Evolutionary conservation across 1,140 invertebrate genomes (phyloP), one percentile per base, ranked within the genome.

Genomic region (Cepaea nemoralis): DNA sequence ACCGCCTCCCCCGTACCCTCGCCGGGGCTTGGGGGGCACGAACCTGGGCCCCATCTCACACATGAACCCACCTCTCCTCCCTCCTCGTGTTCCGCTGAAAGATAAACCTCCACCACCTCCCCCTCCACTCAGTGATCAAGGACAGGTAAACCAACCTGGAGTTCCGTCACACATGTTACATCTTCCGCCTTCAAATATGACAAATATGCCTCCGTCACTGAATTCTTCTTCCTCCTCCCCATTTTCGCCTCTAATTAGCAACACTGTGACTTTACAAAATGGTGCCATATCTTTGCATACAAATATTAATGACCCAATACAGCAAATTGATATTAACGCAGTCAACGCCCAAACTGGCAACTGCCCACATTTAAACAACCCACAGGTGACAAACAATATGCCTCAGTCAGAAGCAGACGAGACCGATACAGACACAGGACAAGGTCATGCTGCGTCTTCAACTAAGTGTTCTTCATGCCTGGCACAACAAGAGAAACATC

Each of bases 1-100:
- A 10, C 90, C 88, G 14, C 90, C 90, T 33, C 90, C 90, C 33
- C 90, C 90, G 6, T 91, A 91, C 83, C 88, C 90, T n/a, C 74
- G 83, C 19, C 48, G 82, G 73, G 63, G 69, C 27, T 12, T 24
- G 1, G 12, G 48, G 6, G n/a, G 5, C 27, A 16, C 35, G 6
- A 12, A n/a, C 5, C 27, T 66, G 66, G 77, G 59, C 1, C 50
- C 33, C 40, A 0, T n/a, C 1, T n/a, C 24, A 5, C 50, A 77
- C 0, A 37, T 63, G 0, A 77, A 77, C 75, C 73, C 77, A 77
- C 83, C 83, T 50, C 86, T 87, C 0, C 80, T 88, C 83, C 87
- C 88, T 80, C 88, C 90, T 75, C 85, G 88, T 69, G 83, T 87
- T 75, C 88, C 87, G 24, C 59, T 87, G 19, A 83, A 87, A 59